These are phyloP conservation scores for Anoncus sp. DNA, from an alignment of 2,888 invertebrate species.

Conservation along the genomic window DNA sequence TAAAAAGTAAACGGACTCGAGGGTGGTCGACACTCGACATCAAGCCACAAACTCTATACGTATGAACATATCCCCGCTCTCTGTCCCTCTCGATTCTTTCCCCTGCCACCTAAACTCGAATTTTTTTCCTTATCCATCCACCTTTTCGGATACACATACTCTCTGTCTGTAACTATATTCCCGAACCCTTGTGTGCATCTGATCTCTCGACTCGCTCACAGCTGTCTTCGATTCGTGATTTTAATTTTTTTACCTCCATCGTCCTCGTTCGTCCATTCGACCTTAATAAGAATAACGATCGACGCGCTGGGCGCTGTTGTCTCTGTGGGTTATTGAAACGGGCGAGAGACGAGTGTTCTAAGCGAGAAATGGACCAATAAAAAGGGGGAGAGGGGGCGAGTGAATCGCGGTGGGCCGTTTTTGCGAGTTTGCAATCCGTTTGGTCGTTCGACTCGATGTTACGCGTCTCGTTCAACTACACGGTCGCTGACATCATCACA, in stretches of 20 bases:
- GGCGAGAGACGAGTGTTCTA: constrained; percentile 53
- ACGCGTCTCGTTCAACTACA: constrained; percentile 54
- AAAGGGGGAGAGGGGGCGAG: constrained; percentile 51
- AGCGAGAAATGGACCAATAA: constrained; percentile 53
- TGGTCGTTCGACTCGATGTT: constrained; percentile 56
- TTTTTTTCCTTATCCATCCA: constrained; percentile 49
- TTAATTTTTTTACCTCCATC: constrained; percentile 46
- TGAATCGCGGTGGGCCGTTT: constrained; percentile 50
- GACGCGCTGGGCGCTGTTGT: constrained; percentile 35
- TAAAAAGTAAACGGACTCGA: constrained; percentile 78
- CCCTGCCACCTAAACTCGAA: constrained; percentile 28
- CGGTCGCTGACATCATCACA: constrained; percentile 35
- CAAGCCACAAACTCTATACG: constrained; percentile 40
- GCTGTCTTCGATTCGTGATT: constrained; percentile 34
- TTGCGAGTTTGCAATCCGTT: constrained; percentile 43
- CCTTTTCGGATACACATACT: constrained; percentile 34
- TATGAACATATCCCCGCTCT: constrained; percentile 48
- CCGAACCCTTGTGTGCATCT: constrained; percentile 28
- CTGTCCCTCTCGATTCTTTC: constrained; percentile 21
- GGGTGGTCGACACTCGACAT: constrained; percentile 80
- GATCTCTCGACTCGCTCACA: constrained; percentile 20
- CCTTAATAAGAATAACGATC: constrained; percentile 61
- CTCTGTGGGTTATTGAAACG: constrained; percentile 9
- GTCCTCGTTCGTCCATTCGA: constrained; percentile 31
- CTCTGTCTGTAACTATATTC: constrained; percentile 34